These are phyloP conservation scores for Caenorhabditis japonica DNA, from an alignment of 2,888 invertebrate genomes.

Conservation along the genomic window DNA sequence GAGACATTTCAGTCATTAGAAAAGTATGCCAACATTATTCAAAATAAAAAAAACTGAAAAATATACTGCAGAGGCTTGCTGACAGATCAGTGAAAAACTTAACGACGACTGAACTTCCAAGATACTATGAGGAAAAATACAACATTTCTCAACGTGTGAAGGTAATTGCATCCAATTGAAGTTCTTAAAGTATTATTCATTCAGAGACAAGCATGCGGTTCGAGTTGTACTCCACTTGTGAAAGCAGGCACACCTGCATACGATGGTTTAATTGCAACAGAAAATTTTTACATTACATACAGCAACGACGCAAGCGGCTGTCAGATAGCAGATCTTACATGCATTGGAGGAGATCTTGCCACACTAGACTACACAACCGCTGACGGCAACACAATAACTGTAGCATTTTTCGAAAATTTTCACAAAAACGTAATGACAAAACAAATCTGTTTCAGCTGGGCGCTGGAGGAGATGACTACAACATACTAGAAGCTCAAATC, in stretches of 20 bases:
- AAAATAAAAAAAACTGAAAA: neutral
- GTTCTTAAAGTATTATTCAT: neutral
- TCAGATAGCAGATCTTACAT: constrained; percentile 26
- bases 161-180: neutral
- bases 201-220: constrained; percentile 39
- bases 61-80: constrained; percentile 9
- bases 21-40: constrained; percentile 3
- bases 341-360: constrained; percentile 45
- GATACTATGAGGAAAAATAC: constrained; percentile 27
- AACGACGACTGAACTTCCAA: constrained; percentile 16
- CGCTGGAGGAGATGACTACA: constrained; percentile 22
- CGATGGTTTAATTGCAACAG: constrained; percentile 31
- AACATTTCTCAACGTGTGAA: constrained; percentile 27
- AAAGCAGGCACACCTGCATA: constrained; percentile 31
- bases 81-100: constrained; percentile 22
- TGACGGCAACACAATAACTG: constrained; percentile 14
- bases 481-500: constrained; percentile 43
- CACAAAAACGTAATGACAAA: neutral
- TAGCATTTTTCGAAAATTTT: too few relatives aligned
- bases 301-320: constrained; percentile 31
- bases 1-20: constrained; percentile 37
- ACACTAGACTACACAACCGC: constrained; percentile 17
- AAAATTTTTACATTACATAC: constrained; percentile 46
- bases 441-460: constrained; percentile 20
- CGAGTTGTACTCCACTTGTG: constrained; percentile 24